Base-by-base conservation (phyloP, 2,113 vertebrate genomes). In the Ginglymostoma cirratum region DNA sequence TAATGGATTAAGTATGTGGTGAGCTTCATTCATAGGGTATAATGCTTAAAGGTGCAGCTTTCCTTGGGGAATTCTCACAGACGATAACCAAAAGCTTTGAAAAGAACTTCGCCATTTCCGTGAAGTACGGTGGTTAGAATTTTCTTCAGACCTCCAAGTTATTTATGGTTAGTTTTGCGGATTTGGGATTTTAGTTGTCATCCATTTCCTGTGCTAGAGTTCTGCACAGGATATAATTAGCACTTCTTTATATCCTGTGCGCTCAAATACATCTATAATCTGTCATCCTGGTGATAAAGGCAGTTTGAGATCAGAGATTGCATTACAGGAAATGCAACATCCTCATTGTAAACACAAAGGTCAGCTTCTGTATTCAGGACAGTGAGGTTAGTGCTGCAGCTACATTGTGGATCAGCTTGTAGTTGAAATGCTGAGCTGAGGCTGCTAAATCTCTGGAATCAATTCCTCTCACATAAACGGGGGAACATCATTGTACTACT, bases 211-310 rank as follows among this genome's bases (percentile, higher is more conserved):
- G 7, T 15, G 23, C 42, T 27, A 27, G 86, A 89, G 27, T 55
- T 52, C 86, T 89, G 86, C 45, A 89, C 86, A 89, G 86, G 48
- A 89, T 89, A 30, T 89, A 89, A 89, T 89, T 55, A 89, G 86
- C 86, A 89, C 48, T 89, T 55, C 86, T 55, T 10, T 30, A 48
- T 24, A 89, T 48, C 27, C 86, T 55, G 86, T 55, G 52, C 21
- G 86, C 52, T 48, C 86, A 89, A 89, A 89, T 55, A 52, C 86
- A 89, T 30, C 86, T 10, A 48, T 52, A 55, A 89, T 89, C 86
- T 89, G 86, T 89, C 86, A 89, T 55, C 24, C 24, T 55, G 86
- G 24, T 89, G 48, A 89, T 89, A 48, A 89, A 89, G 86, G 48
- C 48, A 89, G 86, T 30, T 89, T 89, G 48, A 55, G 86, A 89